phyloP scores from a whole-genome alignment of 2,113 vertebrate genomes.

The Colossoma macropomum region DNA sequence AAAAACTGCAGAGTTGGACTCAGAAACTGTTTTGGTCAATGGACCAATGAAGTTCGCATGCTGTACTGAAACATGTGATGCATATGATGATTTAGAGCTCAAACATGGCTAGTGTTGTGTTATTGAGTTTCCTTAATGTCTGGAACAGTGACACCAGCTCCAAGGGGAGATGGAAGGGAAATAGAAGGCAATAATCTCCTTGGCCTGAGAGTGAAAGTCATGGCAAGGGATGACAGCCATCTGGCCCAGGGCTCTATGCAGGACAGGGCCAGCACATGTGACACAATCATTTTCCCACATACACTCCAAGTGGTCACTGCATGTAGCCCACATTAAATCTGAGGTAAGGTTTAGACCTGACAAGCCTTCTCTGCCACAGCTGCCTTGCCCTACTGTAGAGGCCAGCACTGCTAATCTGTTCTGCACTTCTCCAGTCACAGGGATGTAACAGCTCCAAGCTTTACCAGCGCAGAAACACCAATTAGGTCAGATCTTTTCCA shows the following conservation, averaged over 20 bases:
- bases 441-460: neutral
- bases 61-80: neutral
- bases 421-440: neutral
- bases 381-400: neutral
- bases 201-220: constrained; percentile 44
- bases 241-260: constrained; percentile 26
- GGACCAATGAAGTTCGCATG: neutral
- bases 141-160: neutral
- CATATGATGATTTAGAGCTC: neutral
- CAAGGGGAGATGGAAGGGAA: constrained; percentile 1
- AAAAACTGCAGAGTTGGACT: too few species aligned
- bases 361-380: constrained; percentile 12
- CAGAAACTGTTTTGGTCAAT: neutral
- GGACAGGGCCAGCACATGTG: constrained; percentile 4
- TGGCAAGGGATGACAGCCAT: constrained; percentile 45
- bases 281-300: constrained; percentile 2
- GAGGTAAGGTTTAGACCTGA: constrained; percentile 20
- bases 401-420: neutral
- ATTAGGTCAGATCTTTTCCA: constrained; percentile 11
- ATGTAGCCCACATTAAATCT: constrained; percentile 15
- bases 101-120: neutral
- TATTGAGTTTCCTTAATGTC: neutral
- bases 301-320: neutral
- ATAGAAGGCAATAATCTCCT: constrained; percentile 37
- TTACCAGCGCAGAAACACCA: constrained; percentile 1